Evolutionary conservation across 1,140 invertebrate genomes (phyloP).

Genomic region (Rhynchophorus ferrugineus): DNA sequence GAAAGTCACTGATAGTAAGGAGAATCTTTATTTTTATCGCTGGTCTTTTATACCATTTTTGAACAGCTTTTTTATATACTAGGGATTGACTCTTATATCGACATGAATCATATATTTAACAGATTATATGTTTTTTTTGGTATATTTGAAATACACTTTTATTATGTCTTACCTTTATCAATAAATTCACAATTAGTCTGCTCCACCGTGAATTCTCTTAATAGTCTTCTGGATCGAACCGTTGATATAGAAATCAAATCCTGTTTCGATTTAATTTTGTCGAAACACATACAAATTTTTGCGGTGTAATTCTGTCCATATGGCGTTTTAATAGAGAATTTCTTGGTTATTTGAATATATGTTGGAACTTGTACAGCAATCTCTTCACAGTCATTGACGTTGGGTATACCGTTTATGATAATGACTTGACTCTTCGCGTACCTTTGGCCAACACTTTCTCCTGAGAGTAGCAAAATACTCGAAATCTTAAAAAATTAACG

Average conservation of each 20-base stretch:
- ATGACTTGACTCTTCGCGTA: constrained; percentile 32
- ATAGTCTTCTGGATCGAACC: constrained; percentile 1
- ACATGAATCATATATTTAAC: no score
- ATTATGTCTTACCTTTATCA: background rate
- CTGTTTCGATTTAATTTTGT: background rate
- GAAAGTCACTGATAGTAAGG: no score
- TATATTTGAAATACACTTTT: no score
- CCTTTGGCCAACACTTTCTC: constrained; percentile 28
- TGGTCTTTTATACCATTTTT: no score
- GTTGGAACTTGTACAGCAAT: constrained; percentile 9
- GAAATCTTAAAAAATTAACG: constrained; percentile 11
- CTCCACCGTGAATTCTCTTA: constrained; percentile 3
- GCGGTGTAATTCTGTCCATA: constrained; percentile 10
- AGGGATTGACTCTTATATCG: no score
- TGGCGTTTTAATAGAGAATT: constrained; percentile 5
- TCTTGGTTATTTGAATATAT: background rate
- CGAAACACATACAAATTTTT: constrained; percentile 7
- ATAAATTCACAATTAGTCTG: constrained; percentile 3
- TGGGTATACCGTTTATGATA: constrained; percentile 27
- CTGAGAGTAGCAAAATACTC: constrained; percentile 35
- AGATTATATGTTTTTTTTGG: no score
- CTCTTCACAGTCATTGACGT: background rate
- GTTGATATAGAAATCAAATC: constrained; percentile 3
- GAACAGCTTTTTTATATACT: no score
- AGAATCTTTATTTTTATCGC: no score